Evolutionary conservation across 2,113 vertebrate genomes (phyloP).

Genomic region (Solea senegalensis): DNA sequence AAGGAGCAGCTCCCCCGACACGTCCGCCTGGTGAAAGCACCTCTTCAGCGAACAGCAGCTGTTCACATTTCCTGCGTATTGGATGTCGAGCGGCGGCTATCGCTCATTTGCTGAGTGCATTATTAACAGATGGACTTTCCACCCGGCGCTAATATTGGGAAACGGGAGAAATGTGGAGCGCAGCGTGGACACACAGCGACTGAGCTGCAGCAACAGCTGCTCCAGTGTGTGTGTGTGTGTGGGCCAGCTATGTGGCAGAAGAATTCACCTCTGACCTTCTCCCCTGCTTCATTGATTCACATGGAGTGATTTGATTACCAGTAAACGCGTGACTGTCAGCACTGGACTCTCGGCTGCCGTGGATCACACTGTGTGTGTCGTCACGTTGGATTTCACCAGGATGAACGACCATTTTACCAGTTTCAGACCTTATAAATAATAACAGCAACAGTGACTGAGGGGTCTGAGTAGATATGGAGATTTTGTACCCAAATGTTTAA

Average conservation of each 20-base stretch:
- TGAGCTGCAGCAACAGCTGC: too few species aligned
- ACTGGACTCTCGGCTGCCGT: conserved; percentile 1
- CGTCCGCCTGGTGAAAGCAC: conserved; percentile 60
- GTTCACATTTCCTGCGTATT: conserved; percentile 78
- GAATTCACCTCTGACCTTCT: conserved; percentile 57
- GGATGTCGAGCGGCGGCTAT: conserved; percentile 64
- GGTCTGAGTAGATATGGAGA: too few species aligned
- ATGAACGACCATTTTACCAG: neutral
- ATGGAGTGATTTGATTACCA: conserved; percentile 61
- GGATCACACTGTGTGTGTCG: neutral
- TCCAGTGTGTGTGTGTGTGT: conserved; percentile 39
- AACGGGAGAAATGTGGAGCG: conserved; percentile 67
- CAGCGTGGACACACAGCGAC: conserved; percentile 17
- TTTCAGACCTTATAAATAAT: too few species aligned
- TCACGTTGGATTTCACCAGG: too few species aligned
- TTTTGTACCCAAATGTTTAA: too few species aligned
- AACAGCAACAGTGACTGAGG: too few species aligned
- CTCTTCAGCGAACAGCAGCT: conserved; percentile 70
- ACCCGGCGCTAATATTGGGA: conserved; percentile 64
- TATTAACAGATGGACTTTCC: conserved; percentile 76
- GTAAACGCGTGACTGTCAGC: conserved; percentile 52
- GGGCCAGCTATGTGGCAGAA: conserved; percentile 41
- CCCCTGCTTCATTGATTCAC: conserved; percentile 39
- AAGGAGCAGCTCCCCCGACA: conserved; percentile 39
- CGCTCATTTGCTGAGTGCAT: conserved; percentile 63